Conservation (phyloP, 2,888 invertebrate species). For the Incurvaria masculella region DNA sequence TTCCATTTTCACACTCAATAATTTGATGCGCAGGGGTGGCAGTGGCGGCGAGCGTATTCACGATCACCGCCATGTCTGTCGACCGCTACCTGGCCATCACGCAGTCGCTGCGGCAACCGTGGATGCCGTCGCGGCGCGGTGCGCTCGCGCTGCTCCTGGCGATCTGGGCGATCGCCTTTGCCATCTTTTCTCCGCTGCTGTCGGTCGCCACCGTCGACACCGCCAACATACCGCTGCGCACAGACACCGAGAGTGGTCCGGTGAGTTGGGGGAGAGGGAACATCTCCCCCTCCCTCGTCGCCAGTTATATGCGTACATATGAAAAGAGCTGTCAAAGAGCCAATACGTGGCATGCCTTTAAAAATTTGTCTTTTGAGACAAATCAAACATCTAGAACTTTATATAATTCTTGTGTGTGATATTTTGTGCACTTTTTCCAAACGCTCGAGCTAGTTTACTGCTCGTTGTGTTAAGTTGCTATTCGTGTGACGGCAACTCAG, state of each 20-base stretch:
- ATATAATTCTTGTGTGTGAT: neutral
- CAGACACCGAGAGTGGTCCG: conserved; percentile 34
- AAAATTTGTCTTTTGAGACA: neutral
- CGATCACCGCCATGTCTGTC: conserved; percentile 75
- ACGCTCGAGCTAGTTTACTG: too few relatives aligned
- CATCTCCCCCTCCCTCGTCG: too few relatives aligned
- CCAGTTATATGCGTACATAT: conserved; percentile 3
- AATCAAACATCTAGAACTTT: neutral
- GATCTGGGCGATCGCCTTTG: conserved; percentile 64
- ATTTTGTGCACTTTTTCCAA: too few relatives aligned
- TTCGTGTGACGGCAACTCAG: too few relatives aligned
- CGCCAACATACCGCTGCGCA: conserved; percentile 34
- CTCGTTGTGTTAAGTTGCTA: too few relatives aligned
- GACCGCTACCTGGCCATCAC: conserved; percentile 74
- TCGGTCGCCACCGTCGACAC: conserved; percentile 46
- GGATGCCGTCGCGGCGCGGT: conserved; percentile 65
- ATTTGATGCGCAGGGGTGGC: conserved; percentile 67
- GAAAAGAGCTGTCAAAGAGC: conserved; percentile 11
- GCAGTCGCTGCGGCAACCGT: conserved; percentile 67
- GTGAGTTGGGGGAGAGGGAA: conserved; percentile 33
- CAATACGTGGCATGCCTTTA: too few relatives aligned
- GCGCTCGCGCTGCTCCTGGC: conserved; percentile 61
- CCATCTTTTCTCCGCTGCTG: conserved; percentile 66
- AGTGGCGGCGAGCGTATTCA: conserved; percentile 77
- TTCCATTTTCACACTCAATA: too few relatives aligned